Conservation (phyloP, 2,113 vertebrate genomes). For the Dryoscopus gambensis region DNA sequence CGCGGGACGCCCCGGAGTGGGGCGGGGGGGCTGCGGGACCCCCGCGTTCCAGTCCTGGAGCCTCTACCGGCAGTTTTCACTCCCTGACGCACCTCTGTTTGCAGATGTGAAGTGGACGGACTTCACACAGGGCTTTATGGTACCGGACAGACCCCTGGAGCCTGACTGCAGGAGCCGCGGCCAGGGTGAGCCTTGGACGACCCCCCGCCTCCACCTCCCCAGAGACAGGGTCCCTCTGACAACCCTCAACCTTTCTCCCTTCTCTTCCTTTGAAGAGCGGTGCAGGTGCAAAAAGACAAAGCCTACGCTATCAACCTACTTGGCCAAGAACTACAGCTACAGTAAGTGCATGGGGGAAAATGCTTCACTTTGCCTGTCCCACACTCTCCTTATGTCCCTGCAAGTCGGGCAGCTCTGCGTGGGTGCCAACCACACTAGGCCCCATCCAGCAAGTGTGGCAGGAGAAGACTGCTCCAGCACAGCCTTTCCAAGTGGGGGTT, state of each 20-base stretch:
- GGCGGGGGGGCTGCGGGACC: neutral
- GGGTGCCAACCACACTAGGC: neutral
- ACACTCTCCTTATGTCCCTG: fast-evolving
- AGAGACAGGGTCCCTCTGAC: neutral
- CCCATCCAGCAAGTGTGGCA: neutral
- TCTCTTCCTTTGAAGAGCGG: constrained; percentile 65
- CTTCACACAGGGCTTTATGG: constrained; percentile 74
- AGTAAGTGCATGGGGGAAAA: constrained; percentile 67
- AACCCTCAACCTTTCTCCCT: neutral
- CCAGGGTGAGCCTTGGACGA: constrained; percentile 64
- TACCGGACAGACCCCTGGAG: constrained; percentile 64
- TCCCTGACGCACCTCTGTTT: neutral
- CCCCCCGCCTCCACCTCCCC: neutral
- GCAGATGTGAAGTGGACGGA: constrained; percentile 78
- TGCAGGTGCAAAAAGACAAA: constrained; percentile 82
- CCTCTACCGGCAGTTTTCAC: neutral
- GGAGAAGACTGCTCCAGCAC: fast-evolving
- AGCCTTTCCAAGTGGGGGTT: neutral
- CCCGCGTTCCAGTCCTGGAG: neutral
- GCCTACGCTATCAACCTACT: constrained; percentile 75
- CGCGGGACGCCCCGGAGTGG: neutral
- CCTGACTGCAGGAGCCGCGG: constrained; percentile 70
- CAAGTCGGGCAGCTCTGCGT: neutral
- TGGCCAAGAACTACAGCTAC: constrained; percentile 83
- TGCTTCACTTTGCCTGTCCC: fast-evolving